Percentiles rank a stretch among this genome's conserved stretches.
Conservation (phyloP, 2,797 vertebrate species). For the Darevskia mixta region DNA sequence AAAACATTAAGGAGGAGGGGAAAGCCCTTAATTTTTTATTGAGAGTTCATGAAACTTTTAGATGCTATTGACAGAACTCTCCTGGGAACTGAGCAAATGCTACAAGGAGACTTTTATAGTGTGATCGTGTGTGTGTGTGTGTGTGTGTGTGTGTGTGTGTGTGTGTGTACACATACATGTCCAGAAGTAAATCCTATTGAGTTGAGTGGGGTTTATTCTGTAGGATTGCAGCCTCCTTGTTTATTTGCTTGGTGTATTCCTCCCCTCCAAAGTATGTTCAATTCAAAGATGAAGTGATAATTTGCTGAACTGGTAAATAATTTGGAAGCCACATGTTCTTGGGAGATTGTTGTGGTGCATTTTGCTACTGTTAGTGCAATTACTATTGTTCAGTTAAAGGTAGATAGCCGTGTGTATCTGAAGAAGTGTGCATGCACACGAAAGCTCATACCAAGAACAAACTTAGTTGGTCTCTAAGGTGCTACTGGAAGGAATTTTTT, state of each 20-base stretch:
- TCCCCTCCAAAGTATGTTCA: not conserved
- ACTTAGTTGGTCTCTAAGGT: no score
- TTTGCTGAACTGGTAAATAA: conserved; percentile 50
- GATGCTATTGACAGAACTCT: conserved; percentile 15
- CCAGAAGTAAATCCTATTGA: not conserved
- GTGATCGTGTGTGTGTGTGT: no score
- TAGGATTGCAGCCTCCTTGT: not conserved
- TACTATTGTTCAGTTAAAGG: conserved; percentile 2
- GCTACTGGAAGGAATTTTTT: no score
- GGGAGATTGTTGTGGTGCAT: conserved; percentile 18
- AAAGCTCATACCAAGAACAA: no score
- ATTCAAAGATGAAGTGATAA: conserved; percentile 18
- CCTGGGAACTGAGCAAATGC: not conserved
- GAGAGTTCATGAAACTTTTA: conserved; percentile 45
- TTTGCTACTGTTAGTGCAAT: not conserved
- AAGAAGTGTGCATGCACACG: no score
- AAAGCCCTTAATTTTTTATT: conserved; percentile 48
- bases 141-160: no score
- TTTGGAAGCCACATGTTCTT: conserved; percentile 36
- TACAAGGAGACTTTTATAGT: not conserved
- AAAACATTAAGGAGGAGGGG: conserved; percentile 39
- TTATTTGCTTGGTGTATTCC: conserved; percentile 2
- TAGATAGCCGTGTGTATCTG: no score
- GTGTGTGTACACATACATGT: no score
- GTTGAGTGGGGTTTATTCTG: not conserved